These are phyloP conservation scores for Epistrophe eligans DNA, from an alignment of 2,888 invertebrate genomes.

Conservation along the genomic window DNA sequence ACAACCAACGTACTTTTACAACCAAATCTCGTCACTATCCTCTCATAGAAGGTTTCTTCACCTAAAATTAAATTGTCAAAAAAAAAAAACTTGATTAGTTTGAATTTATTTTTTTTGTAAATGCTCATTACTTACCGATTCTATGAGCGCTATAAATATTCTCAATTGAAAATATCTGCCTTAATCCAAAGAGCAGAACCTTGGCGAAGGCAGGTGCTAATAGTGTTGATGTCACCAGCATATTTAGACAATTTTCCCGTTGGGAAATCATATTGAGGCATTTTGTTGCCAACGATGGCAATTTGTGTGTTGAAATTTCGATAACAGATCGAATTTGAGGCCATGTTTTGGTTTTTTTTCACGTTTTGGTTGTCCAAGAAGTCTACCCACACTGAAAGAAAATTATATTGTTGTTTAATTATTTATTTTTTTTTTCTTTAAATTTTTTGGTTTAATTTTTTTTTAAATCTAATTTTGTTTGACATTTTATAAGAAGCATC, in stretches of 20 bases:
- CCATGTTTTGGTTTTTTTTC: too few species aligned
- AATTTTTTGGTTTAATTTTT: too few species aligned
- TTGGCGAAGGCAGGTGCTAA: conserved; percentile 97
- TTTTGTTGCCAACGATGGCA: conserved; percentile 97
- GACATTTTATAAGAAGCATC: too few species aligned
- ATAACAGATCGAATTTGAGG: conserved; percentile 95
- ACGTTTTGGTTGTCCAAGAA: conserved; percentile 93
- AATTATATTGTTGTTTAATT: background rate
- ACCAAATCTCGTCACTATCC: conserved; percentile 97
- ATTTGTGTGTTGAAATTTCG: conserved; percentile 97
- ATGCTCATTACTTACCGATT: conserved; percentile 89
- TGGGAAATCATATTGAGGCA: conserved; percentile 89
- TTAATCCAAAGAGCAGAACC: conserved; percentile 96
- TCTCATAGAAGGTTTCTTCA: conserved; percentile 98
- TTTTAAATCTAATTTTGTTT: too few species aligned
- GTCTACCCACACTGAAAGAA: conserved; percentile 89
- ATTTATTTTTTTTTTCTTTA: too few species aligned
- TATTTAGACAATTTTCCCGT: conserved; percentile 94
- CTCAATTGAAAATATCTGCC: conserved; percentile 97
- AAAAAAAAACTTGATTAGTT: background rate
- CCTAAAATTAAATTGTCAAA: conserved; percentile 88
- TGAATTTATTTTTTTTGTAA: background rate
- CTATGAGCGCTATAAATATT: conserved; percentile 99
- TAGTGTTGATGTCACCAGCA: conserved; percentile 97
- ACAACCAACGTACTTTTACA: conserved; percentile 99